Percentiles rank a stretch among this genome's conserved stretches.
phyloP scores from a whole-genome alignment of 1,140 invertebrate species.

The Magallana gigas region DNA sequence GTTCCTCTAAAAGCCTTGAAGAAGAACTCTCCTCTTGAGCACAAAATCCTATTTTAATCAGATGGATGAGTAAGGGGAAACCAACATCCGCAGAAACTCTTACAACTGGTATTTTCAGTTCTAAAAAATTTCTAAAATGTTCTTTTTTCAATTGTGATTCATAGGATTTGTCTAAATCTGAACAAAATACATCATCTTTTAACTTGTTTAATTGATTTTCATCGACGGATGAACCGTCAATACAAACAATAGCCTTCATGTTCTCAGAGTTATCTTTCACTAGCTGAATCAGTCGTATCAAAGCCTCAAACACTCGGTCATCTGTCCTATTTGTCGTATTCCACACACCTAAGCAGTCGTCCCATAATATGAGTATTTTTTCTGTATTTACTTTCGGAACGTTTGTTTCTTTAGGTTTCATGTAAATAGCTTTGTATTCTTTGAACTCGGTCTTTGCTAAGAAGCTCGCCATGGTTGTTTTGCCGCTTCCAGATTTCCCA shows the following conservation, averaged over 20 bases:
- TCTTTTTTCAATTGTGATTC: background rate
- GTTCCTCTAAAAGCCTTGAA: background rate
- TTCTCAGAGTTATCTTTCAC: background rate
- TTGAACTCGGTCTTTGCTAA: background rate
- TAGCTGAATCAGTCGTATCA: too few relatives aligned
- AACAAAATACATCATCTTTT: background rate
- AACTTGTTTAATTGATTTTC: background rate
- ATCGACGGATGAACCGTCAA: background rate
- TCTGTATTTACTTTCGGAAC: background rate
- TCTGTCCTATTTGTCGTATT: background rate
- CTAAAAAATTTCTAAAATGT: background rate
- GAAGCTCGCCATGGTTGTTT: background rate
- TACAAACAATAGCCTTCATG: background rate
- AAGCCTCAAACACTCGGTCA: too few relatives aligned
- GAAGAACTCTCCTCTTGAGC: background rate
- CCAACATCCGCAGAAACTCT: background rate
- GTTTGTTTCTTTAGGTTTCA: background rate
- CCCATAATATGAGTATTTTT: background rate
- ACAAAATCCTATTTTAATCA: background rate
- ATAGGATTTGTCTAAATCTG: background rate
- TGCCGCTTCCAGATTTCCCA: background rate
- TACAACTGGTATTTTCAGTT: too few relatives aligned
- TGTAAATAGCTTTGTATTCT: background rate
- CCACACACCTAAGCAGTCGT: background rate
- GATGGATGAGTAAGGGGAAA: background rate